These are phyloP conservation scores for Poeciliopsis infans DNA, from an alignment of 2,797 vertebrate genomes.

Conservation along the genomic window DNA sequence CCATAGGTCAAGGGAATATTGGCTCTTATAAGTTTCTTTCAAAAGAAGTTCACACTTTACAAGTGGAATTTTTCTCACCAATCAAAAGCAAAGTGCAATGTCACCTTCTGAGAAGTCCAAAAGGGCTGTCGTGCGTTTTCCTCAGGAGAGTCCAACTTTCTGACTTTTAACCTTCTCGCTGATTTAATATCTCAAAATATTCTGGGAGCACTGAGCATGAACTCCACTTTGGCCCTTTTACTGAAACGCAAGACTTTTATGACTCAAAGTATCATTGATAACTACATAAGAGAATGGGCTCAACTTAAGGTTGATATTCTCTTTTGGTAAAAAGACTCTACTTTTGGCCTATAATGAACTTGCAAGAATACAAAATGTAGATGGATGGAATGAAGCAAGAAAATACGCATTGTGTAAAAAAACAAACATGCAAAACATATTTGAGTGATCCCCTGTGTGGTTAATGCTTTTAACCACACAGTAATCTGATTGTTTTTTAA, in stretches of 20 bases:
- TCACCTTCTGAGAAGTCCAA: background rate
- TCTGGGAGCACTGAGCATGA: background rate
- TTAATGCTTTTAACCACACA: background rate
- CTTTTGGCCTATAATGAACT: background rate
- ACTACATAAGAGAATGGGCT: background rate
- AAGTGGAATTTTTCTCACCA: background rate
- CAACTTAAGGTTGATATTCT: background rate
- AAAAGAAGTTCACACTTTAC: background rate
- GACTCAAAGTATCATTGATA: background rate
- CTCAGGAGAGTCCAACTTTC: background rate
- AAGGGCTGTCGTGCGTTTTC: background rate
- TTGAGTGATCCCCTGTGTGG: background rate
- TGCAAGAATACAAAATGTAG: background rate
- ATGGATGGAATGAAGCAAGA: background rate
- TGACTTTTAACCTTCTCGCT: conserved; percentile 9
- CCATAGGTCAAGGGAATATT: conserved; percentile 5
- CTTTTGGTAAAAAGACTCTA: background rate
- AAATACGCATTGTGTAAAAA: background rate
- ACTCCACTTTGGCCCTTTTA: background rate
- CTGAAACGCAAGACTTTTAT: background rate
- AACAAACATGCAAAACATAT: background rate
- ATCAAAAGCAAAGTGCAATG: background rate
- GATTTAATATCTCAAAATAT: background rate
- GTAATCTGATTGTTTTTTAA: background rate
- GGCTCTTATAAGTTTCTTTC: background rate